Evolutionary conservation across 2,113 vertebrate genomes (phyloP).

Genomic region (Cyphomyrus plagiostoma): DNA sequence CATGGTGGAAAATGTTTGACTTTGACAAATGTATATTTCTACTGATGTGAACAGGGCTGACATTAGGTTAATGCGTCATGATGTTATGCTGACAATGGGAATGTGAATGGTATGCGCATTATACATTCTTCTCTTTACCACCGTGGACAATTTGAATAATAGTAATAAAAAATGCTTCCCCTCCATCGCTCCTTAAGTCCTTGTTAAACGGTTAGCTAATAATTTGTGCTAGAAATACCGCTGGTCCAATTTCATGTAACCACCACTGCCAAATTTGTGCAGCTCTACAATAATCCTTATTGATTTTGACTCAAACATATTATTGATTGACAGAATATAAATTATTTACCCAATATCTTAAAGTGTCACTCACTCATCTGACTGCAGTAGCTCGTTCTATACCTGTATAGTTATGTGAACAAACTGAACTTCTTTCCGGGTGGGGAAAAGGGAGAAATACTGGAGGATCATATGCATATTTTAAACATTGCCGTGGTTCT

Average conservation of each 20-base stretch:
- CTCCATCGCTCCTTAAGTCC: neutral
- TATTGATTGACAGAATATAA: neutral
- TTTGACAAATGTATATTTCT: neutral
- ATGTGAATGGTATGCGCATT: neutral
- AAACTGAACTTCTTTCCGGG: neutral
- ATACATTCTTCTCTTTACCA: neutral
- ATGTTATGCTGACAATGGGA: neutral
- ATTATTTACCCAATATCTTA: neutral
- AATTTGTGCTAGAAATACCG: neutral
- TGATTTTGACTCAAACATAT: neutral
- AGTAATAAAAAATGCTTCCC: neutral
- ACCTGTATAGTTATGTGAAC: neutral
- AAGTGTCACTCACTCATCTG: neutral
- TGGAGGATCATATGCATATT: neutral
- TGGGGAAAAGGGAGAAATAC: neutral
- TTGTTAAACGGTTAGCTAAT: neutral
- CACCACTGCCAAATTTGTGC: neutral
- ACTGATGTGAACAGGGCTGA: neutral
- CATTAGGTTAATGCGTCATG: neutral
- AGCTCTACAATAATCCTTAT: neutral
- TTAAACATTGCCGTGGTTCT: neutral
- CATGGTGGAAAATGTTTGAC: neutral
- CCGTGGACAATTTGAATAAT: neutral
- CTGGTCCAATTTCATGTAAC: neutral
- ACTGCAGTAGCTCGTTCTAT: neutral